Conservation (phyloP, 2,113 vertebrate species). For the Chascanopsetta lugubris region DNA sequence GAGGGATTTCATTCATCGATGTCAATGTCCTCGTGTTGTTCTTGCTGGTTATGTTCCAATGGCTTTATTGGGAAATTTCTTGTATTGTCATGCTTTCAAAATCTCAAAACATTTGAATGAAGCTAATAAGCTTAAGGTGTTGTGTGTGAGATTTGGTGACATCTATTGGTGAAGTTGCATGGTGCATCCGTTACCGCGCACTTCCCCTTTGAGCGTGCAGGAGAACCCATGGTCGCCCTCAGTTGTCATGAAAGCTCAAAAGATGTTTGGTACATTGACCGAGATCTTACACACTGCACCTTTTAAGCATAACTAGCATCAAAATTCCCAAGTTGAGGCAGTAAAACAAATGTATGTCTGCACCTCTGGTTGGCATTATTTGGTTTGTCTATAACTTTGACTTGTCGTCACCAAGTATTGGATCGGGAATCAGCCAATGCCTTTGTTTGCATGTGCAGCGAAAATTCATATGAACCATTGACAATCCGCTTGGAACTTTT, state of each 20-base stretch:
- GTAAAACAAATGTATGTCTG: not conserved
- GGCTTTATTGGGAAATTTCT: not conserved
- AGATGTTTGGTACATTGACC: no score
- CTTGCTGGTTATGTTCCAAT: no score
- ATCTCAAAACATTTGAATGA: not conserved
- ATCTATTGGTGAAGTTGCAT: no score
- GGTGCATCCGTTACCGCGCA: no score
- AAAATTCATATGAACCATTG: not conserved
- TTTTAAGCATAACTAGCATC: not conserved
- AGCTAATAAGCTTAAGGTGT: no score
- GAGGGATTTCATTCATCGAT: not conserved
- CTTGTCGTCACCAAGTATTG: not conserved
- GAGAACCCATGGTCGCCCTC: no score
- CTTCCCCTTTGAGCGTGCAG: no score
- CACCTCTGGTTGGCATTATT: not conserved
- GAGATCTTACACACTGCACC: no score
- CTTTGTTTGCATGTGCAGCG: not conserved
- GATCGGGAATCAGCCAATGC: not conserved
- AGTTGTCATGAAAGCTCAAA: no score
- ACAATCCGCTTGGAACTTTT: not conserved
- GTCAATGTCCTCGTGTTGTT: not conserved
- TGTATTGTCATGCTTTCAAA: not conserved
- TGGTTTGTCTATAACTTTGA: constrained; percentile 1
- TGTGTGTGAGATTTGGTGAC: no score
- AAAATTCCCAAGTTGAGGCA: not conserved